phyloP scores from a whole-genome alignment of 2,113 vertebrate genomes.

The Manacus vitellinus region DNA sequence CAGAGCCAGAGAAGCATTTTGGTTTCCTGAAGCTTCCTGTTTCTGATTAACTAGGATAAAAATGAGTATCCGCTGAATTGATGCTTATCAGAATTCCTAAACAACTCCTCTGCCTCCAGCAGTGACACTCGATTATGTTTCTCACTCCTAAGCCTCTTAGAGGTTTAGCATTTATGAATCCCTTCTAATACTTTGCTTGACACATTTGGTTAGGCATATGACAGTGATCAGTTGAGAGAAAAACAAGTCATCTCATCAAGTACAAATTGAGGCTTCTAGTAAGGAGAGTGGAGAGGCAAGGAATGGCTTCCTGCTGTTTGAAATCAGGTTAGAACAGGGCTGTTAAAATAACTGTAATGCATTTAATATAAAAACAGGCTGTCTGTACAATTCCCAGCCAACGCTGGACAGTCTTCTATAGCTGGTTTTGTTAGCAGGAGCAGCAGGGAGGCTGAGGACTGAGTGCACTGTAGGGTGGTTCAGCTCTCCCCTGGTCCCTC shows the following conservation, averaged over 20 bases:
- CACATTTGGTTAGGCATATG: slow-evolving; percentile 40
- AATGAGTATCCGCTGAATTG: slow-evolving; percentile 4
- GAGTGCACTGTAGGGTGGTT: background rate
- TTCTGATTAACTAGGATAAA: slow-evolving; percentile 25
- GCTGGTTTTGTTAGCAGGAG: background rate
- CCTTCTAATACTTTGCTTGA: slow-evolving; percentile 32
- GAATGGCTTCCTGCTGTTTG: background rate
- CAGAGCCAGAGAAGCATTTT: background rate
- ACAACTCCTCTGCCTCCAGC: slow-evolving; percentile 25
- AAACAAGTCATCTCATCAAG: slow-evolving; percentile 6
- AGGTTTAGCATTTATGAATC: slow-evolving; percentile 56
- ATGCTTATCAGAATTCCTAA: slow-evolving; percentile 44
- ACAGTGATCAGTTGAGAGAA: slow-evolving; percentile 32
- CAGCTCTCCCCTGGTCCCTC: background rate
- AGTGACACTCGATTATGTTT: slow-evolving; percentile 45
- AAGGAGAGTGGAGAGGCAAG: background rate
- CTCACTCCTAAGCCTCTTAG: slow-evolving; percentile 53
- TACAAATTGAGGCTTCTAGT: background rate
- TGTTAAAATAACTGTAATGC: background rate
- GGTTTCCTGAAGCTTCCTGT: background rate
- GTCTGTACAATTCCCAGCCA: background rate
- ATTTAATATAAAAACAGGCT: background rate
- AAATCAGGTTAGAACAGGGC: background rate
- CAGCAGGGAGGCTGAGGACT: background rate
- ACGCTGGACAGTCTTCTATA: background rate